Percentiles rank a stretch among this genome's conserved stretches.
Evolutionary conservation across 2,113 vertebrate genomes (phyloP).

Genomic region (Sander vitreus): DNA sequence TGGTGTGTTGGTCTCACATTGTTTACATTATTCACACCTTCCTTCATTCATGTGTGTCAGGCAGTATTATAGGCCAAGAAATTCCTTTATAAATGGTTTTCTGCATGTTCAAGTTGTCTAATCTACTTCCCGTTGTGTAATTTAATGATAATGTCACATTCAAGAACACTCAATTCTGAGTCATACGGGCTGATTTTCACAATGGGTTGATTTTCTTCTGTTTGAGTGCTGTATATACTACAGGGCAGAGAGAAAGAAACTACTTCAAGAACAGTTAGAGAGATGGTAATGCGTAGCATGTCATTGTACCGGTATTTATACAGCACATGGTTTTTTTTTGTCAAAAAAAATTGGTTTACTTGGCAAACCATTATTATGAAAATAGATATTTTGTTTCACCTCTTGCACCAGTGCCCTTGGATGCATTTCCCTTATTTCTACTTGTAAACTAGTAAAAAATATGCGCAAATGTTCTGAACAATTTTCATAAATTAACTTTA

Average conservation of each 20-base stretch:
- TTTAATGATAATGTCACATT: slow-evolving; percentile 20
- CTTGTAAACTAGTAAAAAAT: not conserved
- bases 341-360: not conserved
- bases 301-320: not conserved
- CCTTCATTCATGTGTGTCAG: slow-evolving; percentile 19
- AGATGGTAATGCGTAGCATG: not conserved
- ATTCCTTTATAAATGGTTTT: slow-evolving; percentile 17
- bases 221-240: not conserved
- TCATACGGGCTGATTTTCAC: not conserved
- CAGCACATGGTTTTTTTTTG: not conserved
- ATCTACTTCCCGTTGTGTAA: slow-evolving; percentile 46
- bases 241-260: not conserved
- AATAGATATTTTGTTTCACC: slow-evolving; percentile 5
- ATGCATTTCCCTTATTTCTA: not conserved
- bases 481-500: not conserved
- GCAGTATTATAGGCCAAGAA: not conserved
- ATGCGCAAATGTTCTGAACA: not conserved
- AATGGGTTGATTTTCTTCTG: slow-evolving; percentile 11
- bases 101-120: slow-evolving; percentile 9
- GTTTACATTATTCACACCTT: slow-evolving; percentile 49
- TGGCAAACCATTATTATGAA: not conserved
- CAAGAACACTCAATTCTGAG: not conserved
- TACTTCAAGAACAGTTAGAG: not conserved
- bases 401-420: not conserved
- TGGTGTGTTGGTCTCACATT: slow-evolving; percentile 45